Conservation (phyloP, 2,113 vertebrate species). For the Microtus pennsylvanicus region DNA sequence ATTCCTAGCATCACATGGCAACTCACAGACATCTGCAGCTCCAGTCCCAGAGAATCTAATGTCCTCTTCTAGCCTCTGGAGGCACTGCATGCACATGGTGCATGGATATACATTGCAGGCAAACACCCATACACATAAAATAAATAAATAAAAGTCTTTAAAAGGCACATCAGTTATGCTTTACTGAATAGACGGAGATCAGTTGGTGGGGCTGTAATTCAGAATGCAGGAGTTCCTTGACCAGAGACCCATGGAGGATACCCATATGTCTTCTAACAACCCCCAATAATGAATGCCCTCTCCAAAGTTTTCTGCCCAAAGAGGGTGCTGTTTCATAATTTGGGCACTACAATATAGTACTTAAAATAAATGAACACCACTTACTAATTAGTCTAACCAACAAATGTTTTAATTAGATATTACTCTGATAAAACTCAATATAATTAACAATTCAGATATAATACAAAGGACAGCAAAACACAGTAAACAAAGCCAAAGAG, state of each 20-base stretch:
- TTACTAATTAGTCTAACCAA: conserved; percentile 49
- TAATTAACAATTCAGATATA: conserved; percentile 30
- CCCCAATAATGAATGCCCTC: conserved; percentile 13
- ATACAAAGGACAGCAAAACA: conserved; percentile 37
- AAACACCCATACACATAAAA: not conserved
- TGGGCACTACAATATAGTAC: not conserved
- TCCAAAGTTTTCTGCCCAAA: conserved; percentile 16
- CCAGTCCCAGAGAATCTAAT: not conserved
- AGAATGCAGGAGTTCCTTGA: not conserved
- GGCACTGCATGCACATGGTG: not conserved
- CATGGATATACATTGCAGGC: not conserved
- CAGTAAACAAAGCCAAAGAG: conserved; percentile 14
- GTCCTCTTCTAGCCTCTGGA: not conserved
- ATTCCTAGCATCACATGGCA: not conserved
- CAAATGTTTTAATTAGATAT: not conserved
- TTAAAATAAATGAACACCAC: conserved; percentile 44
- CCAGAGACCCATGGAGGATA: not conserved
- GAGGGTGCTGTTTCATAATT: not conserved
- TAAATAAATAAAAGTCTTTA: not conserved
- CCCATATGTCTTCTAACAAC: not conserved
- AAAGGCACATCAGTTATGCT: not conserved
- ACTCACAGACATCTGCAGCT: not conserved
- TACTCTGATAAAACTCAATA: conserved; percentile 51
- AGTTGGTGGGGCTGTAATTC: not conserved
- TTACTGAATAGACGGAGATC: not conserved